phyloP scores from a whole-genome alignment of 2,113 vertebrate species.

The Grammomys dolichurus region DNA sequence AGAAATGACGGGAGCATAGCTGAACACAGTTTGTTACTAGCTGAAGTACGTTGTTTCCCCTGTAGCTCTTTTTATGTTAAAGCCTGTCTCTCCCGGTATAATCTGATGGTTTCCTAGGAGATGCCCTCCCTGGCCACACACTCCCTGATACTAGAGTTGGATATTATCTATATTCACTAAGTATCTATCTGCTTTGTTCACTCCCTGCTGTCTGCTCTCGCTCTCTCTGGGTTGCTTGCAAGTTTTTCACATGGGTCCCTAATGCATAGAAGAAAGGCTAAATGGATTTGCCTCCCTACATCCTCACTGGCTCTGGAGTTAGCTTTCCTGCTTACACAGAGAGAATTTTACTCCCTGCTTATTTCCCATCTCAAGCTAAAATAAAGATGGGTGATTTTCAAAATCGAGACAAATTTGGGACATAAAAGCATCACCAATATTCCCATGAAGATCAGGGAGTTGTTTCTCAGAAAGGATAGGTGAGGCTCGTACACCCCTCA shows the following conservation, averaged over 20 bases:
- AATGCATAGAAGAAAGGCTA: conserved; percentile 80
- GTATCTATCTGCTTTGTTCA: conserved; percentile 88
- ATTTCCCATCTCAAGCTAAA: conserved; percentile 77
- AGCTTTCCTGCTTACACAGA: conserved; percentile 58
- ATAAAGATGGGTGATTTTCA: conserved; percentile 74
- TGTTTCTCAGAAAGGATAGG: conserved; percentile 71
- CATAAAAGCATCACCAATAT: conserved; percentile 76
- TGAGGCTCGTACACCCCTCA: background rate
- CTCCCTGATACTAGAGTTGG: conserved; percentile 83
- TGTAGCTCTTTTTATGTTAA: conserved; percentile 87
- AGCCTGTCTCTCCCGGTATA: conserved; percentile 87
- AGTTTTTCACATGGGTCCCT: conserved; percentile 81
- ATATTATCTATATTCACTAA: conserved; percentile 88
- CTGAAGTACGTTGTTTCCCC: conserved; percentile 78
- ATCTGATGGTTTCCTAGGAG: conserved; percentile 91
- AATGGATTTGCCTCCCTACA: conserved; percentile 69
- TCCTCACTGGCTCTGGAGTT: conserved; percentile 64
- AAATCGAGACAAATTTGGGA: conserved; percentile 81
- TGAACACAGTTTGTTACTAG: conserved; percentile 80
- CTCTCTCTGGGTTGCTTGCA: conserved; percentile 78
- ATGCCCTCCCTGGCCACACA: conserved; percentile 87
- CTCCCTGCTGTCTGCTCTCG: conserved; percentile 75
- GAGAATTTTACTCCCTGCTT: conserved; percentile 78
- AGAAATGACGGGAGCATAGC: conserved; percentile 81
- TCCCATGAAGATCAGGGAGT: conserved; percentile 46